phyloP scores from a whole-genome alignment of 2,797 vertebrate genomes.

The Coranthus polyacanthus region DNA sequence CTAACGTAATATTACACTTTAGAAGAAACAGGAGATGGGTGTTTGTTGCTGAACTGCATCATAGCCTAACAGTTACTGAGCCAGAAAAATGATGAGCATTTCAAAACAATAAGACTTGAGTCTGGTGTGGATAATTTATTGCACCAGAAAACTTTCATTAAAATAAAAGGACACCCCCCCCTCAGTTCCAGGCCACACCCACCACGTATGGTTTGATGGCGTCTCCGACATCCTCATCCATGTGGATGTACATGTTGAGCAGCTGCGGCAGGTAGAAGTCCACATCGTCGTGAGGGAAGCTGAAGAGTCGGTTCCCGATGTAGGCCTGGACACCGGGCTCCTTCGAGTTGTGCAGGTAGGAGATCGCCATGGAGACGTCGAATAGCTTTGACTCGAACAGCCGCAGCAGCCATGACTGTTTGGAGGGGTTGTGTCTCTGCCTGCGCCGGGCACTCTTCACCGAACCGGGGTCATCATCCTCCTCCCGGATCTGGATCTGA shows the following conservation, averaged over 20 bases:
- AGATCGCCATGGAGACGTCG: slow-evolving; percentile 98
- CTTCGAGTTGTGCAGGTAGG: slow-evolving; percentile 97
- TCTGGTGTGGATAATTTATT: no score
- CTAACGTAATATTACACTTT: no score
- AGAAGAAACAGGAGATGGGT: no score
- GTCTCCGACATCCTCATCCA: slow-evolving; percentile 97
- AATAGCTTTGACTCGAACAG: slow-evolving; percentile 98
- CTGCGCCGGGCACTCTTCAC: slow-evolving; percentile 85
- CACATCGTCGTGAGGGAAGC: slow-evolving; percentile 92
- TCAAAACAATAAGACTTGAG: no score
- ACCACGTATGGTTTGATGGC: slow-evolving; percentile 97
- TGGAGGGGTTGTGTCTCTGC: slow-evolving; percentile 91
- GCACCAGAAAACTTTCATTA: no score
- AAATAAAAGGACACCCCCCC: no score
- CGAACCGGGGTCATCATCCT: slow-evolving; percentile 75
- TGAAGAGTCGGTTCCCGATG: slow-evolving; percentile 96
- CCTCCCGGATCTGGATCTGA: slow-evolving; percentile 76
- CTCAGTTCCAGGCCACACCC: slow-evolving; percentile 38
- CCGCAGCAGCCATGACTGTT: slow-evolving; percentile 96
- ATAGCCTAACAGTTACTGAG: no score
- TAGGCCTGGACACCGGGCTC: slow-evolving; percentile 98
- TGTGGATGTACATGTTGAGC: slow-evolving; percentile 99
- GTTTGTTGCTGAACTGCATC: no score
- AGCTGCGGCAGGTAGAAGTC: slow-evolving; percentile 97
- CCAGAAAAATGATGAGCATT: no score